Percentiles rank a stretch among this genome's conserved stretches.
Conservation (phyloP, 2,888 invertebrate species). For the Pollenia labialis region DNA sequence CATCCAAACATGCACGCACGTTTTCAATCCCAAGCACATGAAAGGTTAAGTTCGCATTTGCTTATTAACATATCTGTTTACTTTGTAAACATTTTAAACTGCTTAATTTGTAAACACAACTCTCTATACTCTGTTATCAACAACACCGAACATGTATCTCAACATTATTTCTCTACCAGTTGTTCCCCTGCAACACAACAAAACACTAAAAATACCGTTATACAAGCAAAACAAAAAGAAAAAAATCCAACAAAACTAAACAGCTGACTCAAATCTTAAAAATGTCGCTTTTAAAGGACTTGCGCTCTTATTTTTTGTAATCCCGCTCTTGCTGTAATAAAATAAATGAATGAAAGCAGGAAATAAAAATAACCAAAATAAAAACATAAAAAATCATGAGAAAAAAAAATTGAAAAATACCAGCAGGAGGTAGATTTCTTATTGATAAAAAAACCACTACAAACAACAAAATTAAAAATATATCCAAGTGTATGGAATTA, state of each 20-base stretch:
- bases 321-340: background rate
- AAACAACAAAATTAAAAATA: background rate
- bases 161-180: constrained; percentile 12
- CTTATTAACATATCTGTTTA: background rate
- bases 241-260: background rate
- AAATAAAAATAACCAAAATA: constrained; percentile 31
- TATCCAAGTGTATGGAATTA: background rate
- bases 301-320: constrained; percentile 39
- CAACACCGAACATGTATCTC: constrained; percentile 33
- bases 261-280: constrained; percentile 42
- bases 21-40: too few relatives aligned
- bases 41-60: too few relatives aligned
- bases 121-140: background rate
- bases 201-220: constrained; percentile 13
- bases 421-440: constrained; percentile 52
- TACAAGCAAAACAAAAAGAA: background rate
- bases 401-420: background rate
- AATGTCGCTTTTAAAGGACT: constrained; percentile 35
- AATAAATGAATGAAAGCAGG: constrained; percentile 20
- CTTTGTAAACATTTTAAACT: background rate
- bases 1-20: too few relatives aligned
- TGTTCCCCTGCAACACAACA: background rate
- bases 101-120: background rate
- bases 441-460: background rate
- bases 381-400: constrained; percentile 3